phyloP scores from a whole-genome alignment of 2,888 invertebrate genomes.

The Mythimna impura region DNA sequence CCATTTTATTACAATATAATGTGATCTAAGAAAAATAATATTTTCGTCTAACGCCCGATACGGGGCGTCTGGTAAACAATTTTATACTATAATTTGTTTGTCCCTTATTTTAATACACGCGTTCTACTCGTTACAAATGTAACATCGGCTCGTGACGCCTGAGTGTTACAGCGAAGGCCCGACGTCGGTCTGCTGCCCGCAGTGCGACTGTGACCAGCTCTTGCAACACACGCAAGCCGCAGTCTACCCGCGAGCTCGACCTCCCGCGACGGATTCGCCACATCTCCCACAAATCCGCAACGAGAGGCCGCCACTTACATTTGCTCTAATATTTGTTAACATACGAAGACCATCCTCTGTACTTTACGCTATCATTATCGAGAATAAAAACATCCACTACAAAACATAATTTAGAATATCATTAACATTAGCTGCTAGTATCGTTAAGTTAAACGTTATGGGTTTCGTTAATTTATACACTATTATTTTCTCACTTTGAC shows the following conservation, averaged over 20 bases:
- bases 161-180: slow-evolving; percentile 74
- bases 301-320: slow-evolving; percentile 54
- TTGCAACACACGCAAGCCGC: slow-evolving; percentile 1
- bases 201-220: neutral
- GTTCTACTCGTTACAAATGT: slow-evolving; percentile 80
- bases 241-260: slow-evolving; percentile 22
- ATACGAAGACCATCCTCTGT: slow-evolving; percentile 65
- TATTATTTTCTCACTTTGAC: slow-evolving; percentile 77
- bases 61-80: slow-evolving; percentile 87
- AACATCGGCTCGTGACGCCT: slow-evolving; percentile 69
- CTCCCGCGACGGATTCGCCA: slow-evolving; percentile 1
- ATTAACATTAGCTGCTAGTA: slow-evolving; percentile 72
- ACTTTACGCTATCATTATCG: slow-evolving; percentile 72
- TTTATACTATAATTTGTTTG: slow-evolving; percentile 89
- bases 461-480: slow-evolving; percentile 73
- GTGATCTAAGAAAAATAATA: slow-evolving; percentile 91
- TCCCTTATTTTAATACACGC: slow-evolving; percentile 83
- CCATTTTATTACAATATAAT: slow-evolving; percentile 89
- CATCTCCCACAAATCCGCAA: slow-evolving; percentile 17
- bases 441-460: slow-evolving; percentile 67
- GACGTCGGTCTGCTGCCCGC: slow-evolving; percentile 58
- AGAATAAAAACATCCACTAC: slow-evolving; percentile 85
- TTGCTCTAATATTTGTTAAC: slow-evolving; percentile 64
- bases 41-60: slow-evolving; percentile 87
- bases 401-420: slow-evolving; percentile 86